phyloP scores from a whole-genome alignment of 2,888 invertebrate species.

The Tenodera sinensis region DNA sequence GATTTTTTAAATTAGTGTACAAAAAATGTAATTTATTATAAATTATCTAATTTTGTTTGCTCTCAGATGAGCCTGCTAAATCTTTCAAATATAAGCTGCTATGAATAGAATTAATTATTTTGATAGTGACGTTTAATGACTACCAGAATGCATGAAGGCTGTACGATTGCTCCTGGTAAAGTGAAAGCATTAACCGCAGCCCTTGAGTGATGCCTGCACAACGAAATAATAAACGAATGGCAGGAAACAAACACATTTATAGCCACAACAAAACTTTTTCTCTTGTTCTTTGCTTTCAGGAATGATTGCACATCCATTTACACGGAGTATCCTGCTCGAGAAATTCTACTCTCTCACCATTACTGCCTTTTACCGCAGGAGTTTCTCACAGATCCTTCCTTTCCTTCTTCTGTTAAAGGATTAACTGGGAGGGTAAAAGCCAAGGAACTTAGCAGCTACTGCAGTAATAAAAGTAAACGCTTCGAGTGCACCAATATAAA shows the following conservation, averaged over 20 bases:
- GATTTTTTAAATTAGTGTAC: too few relatives aligned
- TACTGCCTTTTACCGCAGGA: neutral
- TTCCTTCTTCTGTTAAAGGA: neutral
- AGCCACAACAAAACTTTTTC: neutral
- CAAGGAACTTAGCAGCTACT: neutral
- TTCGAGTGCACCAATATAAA: neutral
- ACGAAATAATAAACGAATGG: neutral
- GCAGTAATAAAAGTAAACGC: neutral
- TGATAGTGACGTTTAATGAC: too few relatives aligned
- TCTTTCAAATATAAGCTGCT: too few relatives aligned
- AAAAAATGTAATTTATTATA: too few relatives aligned
- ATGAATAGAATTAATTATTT: too few relatives aligned
- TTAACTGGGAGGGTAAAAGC: neutral
- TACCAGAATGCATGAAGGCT: too few relatives aligned
- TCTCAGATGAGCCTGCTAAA: too few relatives aligned
- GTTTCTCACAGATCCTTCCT: neutral
- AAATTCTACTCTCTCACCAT: neutral
- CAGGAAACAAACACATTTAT: neutral
- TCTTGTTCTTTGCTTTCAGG: neutral
- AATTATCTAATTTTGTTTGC: too few relatives aligned
- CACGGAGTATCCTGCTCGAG: neutral
- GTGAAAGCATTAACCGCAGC: neutral
- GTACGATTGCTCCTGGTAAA: too few relatives aligned
- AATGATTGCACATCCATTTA: neutral
- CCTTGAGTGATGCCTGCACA: neutral